Evolutionary conservation across 37 sponge, comb jelly and placozoan species (phyloP).

Genomic region (Oopsacas minuta): DNA sequence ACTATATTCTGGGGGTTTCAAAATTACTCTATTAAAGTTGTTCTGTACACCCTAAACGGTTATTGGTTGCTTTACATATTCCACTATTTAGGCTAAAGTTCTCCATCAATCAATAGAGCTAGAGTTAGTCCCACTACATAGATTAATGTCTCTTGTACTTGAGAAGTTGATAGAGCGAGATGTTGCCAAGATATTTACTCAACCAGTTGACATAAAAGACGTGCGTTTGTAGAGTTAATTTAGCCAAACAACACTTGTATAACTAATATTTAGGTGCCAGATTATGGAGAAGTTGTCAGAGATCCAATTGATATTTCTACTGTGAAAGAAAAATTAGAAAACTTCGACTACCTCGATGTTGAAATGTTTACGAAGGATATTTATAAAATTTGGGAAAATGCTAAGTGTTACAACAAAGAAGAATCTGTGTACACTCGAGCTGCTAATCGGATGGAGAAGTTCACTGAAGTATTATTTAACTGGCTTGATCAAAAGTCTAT

Average conservation of each 20-base stretch:
- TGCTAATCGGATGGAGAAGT: constrained; percentile 50
- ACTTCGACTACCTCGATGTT: constrained; percentile 44
- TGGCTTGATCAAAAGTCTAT: constrained; percentile 3
- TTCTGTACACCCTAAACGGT: neutral
- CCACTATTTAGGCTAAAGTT: constrained; percentile 31
- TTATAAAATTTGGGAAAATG: constrained; percentile 67
- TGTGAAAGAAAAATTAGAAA: constrained; percentile 60
- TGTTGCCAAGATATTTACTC: constrained; percentile 73
- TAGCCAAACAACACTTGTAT: neutral
- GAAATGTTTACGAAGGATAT: constrained; percentile 85
- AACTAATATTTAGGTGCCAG: constrained; percentile 56
- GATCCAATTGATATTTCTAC: constrained; percentile 89
- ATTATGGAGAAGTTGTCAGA: constrained; percentile 78
- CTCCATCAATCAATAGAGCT: constrained; percentile 46
- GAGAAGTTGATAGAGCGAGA: constrained; percentile 53
- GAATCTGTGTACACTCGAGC: constrained; percentile 76
- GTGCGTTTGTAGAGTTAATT: constrained; percentile 28
- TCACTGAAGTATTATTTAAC: neutral
- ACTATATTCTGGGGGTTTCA: neutral
- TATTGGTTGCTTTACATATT: constrained; percentile 10
- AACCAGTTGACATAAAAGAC: constrained; percentile 80
- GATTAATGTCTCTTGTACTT: constrained; percentile 48
- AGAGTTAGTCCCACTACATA: constrained; percentile 48
- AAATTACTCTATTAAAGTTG: neutral
- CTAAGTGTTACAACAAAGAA: constrained; percentile 78